Percentiles rank a stretch among this genome's conserved stretches.
These are phyloP conservation scores for Misgurnus anguillicaudatus DNA, from an alignment of 2,113 vertebrate genomes.

Conservation along the genomic window DNA sequence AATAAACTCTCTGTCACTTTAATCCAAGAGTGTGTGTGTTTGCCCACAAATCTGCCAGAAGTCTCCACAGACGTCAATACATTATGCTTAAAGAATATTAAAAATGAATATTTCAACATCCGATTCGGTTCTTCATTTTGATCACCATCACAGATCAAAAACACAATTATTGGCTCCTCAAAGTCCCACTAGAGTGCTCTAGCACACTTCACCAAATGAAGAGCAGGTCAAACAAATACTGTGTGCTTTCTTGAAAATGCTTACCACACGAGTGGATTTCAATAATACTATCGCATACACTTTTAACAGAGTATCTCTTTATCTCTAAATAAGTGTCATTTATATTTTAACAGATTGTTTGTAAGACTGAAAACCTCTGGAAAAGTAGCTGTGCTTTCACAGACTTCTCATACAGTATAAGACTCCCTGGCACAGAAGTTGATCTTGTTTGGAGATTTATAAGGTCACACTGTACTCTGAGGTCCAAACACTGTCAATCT, in stretches of 20 bases:
- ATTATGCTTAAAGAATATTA: neutral
- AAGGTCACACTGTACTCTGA: conserved; percentile 8
- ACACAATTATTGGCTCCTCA: conserved; percentile 11
- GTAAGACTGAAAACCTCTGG: neutral
- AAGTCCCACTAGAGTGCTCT: conserved; percentile 23
- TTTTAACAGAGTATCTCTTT: neutral
- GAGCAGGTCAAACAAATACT: conserved; percentile 8
- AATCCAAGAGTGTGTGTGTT: conserved; percentile 40
- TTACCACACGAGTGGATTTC: neutral
- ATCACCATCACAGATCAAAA: conserved; percentile 1
- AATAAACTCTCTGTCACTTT: conserved; percentile 57
- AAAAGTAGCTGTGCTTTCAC: neutral
- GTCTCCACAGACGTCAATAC: neutral
- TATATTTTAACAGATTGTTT: no score
- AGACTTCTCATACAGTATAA: neutral
- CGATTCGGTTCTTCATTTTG: neutral
- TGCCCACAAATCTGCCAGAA: neutral
- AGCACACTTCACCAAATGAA: conserved; percentile 19
- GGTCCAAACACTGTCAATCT: conserved; percentile 17
- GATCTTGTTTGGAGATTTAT: conserved; percentile 9
- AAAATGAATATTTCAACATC: neutral
- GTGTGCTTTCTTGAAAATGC: neutral
- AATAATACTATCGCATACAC: no score
- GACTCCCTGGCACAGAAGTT: conserved; percentile 9
- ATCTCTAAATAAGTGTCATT: neutral